Conservation (phyloP, 2,113 vertebrate species). For the Trochalopteron elliotii region DNA sequence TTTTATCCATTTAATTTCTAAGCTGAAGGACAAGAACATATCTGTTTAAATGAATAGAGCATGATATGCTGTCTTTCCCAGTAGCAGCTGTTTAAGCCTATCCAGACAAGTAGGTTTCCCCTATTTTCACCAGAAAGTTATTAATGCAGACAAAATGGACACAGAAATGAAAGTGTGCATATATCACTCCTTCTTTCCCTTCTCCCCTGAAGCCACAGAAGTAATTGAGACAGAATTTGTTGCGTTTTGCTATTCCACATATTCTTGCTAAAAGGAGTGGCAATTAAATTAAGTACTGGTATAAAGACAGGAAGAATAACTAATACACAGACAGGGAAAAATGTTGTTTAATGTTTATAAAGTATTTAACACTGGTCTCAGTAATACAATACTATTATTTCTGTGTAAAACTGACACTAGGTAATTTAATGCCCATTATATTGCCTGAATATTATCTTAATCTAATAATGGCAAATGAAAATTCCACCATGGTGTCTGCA, state of each 20-base stretch:
- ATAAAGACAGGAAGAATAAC: neutral
- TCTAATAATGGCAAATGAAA: neutral
- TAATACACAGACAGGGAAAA: neutral
- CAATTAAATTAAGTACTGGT: neutral
- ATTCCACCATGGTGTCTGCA: neutral
- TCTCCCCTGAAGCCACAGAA: neutral
- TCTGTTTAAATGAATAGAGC: neutral
- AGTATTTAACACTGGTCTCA: neutral
- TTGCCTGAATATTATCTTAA: slow-evolving; percentile 1
- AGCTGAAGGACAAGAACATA: neutral
- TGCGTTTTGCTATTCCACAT: neutral
- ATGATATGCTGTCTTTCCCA: neutral
- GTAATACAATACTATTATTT: neutral
- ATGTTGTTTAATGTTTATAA: neutral
- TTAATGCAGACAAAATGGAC: neutral
- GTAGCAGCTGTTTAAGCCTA: neutral
- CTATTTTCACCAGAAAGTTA: neutral
- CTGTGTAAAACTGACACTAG: neutral
- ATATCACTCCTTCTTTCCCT: neutral
- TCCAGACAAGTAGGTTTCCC: neutral
- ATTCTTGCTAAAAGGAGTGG: neutral
- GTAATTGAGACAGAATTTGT: neutral
- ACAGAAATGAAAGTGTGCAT: neutral
- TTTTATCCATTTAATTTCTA: neutral
- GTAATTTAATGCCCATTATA: neutral